Evolutionary conservation across 2,113 vertebrate genomes (phyloP).

Genomic region (Austrofundulus limnaeus): DNA sequence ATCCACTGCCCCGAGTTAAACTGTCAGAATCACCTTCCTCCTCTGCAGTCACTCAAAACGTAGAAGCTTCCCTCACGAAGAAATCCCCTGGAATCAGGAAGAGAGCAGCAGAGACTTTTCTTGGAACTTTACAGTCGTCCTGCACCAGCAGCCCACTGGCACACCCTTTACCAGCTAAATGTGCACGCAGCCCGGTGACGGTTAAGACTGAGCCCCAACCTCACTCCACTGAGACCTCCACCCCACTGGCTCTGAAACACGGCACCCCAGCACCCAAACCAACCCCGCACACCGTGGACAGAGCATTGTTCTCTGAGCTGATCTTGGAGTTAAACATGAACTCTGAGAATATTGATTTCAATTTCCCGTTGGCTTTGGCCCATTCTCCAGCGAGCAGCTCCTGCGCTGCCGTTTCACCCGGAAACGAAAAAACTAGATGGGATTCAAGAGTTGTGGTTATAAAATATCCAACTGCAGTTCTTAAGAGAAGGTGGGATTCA

Average conservation of each 20-base stretch:
- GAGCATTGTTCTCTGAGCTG: fast-evolving
- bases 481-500: neutral
- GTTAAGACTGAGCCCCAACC: neutral
- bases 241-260: no score
- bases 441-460: neutral
- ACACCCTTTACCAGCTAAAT: neutral
- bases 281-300: fast-evolving
- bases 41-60: neutral
- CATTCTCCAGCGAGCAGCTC: no score
- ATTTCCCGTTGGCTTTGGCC: no score
- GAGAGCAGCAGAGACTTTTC: conserved; percentile 4
- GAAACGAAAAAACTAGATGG: neutral
- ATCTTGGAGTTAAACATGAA: neutral
- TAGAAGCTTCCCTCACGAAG: neutral
- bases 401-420: neutral
- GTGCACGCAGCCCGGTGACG: neutral
- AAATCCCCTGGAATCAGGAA: neutral
- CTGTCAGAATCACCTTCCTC: neutral
- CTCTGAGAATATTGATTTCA: no score
- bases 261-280: no score
- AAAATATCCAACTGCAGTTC: neutral
- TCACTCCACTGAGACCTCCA: neutral
- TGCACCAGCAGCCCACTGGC: neutral
- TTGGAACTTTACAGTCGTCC: neutral
- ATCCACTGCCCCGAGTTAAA: neutral